Conservation (phyloP, 2,888 invertebrate genomes). For the Saturnia pavonia region DNA sequence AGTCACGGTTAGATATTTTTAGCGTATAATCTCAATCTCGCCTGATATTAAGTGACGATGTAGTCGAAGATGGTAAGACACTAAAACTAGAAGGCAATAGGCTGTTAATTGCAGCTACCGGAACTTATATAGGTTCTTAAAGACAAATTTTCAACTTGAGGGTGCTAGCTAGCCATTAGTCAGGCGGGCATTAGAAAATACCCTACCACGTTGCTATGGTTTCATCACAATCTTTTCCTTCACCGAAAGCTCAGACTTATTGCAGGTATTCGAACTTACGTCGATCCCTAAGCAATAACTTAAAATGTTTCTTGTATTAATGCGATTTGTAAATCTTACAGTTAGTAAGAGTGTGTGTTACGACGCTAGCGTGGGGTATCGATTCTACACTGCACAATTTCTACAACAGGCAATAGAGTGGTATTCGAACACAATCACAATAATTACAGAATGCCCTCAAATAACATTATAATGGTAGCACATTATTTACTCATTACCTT, state of each 20-base stretch:
- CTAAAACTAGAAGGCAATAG: neutral
- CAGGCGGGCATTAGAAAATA: neutral
- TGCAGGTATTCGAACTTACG: too few relatives aligned
- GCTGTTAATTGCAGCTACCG: neutral
- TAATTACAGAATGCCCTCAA: neutral
- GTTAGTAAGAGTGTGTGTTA: too few relatives aligned
- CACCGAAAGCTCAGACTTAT: too few relatives aligned
- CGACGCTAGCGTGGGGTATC: neutral
- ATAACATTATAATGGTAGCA: neutral
- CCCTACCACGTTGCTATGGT: neutral
- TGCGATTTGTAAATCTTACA: too few relatives aligned
- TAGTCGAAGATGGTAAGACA: neutral
- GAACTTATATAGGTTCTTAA: too few relatives aligned
- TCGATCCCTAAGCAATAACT: neutral
- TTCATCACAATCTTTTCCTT: too few relatives aligned
- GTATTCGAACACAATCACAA: neutral
- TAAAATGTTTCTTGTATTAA: neutral
- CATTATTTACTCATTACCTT: conserved; percentile 1
- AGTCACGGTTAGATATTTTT: too few relatives aligned
- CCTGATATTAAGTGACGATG: neutral
- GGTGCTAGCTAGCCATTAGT: neutral
- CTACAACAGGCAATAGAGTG: neutral
- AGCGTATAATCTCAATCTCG: too few relatives aligned
- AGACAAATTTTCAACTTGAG: neutral
- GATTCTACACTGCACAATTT: neutral